Conservation (phyloP, 2,797 vertebrate genomes). For the Dendrocincla fuliginosa region DNA sequence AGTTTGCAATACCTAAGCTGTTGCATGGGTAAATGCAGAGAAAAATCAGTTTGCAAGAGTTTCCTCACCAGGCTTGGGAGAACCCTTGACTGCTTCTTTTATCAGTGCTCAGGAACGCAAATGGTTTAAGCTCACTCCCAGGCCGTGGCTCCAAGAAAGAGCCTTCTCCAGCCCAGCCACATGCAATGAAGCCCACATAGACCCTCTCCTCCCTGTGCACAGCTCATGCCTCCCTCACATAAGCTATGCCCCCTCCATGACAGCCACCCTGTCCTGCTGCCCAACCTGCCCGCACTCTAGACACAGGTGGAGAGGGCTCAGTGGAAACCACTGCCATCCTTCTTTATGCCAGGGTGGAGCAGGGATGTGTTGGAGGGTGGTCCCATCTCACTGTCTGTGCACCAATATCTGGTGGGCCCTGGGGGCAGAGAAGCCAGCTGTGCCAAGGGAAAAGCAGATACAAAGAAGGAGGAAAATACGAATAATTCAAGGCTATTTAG, state of each 20-base stretch:
- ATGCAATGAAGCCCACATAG: neutral
- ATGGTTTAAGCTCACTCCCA: neutral
- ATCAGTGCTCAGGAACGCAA: neutral
- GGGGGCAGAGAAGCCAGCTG: neutral
- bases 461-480: constrained; percentile 9
- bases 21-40: neutral
- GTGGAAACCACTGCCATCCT: neutral
- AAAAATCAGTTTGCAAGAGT: neutral
- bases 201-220: accelerated
- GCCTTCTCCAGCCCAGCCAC: neutral
- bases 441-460: neutral
- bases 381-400: neutral
- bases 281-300: accelerated
- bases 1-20: neutral
- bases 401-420: neutral
- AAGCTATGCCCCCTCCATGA: accelerated
- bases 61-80: neutral
- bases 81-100: neutral
- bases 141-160: neutral
- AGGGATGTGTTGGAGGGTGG: neutral
- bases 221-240: neutral
- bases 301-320: accelerated
- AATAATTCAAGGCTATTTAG: neutral
- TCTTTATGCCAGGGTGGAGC: accelerated
- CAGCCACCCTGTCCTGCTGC: accelerated